A percentile compares a stretch with the other conserved stretches of the same genome.
These are phyloP conservation scores for Microvelia longipes DNA, from an alignment of 1,140 invertebrate species.

Conservation along the genomic window DNA sequence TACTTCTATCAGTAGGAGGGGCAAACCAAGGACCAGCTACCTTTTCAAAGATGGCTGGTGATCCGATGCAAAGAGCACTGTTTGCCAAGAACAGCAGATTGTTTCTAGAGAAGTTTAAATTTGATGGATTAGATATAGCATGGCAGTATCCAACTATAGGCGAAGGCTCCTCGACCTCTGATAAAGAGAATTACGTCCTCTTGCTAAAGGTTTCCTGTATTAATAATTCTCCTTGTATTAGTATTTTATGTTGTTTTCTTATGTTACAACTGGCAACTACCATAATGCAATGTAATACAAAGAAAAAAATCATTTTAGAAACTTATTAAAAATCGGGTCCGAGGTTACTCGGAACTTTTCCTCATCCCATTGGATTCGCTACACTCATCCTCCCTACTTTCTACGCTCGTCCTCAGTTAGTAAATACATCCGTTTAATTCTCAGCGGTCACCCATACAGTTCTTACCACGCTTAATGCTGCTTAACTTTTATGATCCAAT, in stretches of 20 bases:
- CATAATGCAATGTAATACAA: too few species aligned
- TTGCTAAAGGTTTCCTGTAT: slow-evolving; percentile 10
- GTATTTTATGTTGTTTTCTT: background rate
- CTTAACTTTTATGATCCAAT: too few species aligned
- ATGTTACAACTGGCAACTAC: too few species aligned
- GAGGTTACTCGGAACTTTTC: too few species aligned
- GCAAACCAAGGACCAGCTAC: slow-evolving; percentile 79
- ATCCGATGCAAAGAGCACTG: slow-evolving; percentile 43
- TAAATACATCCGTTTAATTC: too few species aligned
- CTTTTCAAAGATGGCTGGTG: slow-evolving; percentile 64
- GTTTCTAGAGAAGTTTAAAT: slow-evolving; percentile 63
- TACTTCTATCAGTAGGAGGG: slow-evolving; percentile 65
- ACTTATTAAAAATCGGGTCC: too few species aligned
- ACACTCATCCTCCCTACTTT: too few species aligned
- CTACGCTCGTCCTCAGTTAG: too few species aligned
- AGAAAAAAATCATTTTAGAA: too few species aligned
- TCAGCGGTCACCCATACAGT: too few species aligned
- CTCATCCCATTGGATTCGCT: too few species aligned
- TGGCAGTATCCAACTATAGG: slow-evolving; percentile 67
- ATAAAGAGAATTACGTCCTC: slow-evolving; percentile 14
- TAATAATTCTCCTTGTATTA: background rate
- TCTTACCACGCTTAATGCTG: too few species aligned
- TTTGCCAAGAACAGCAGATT: slow-evolving; percentile 56
- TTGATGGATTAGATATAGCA: slow-evolving; percentile 76
- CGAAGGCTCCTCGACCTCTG: slow-evolving; percentile 9